Percentiles rank a stretch among this genome's conserved stretches.
Evolutionary conservation across 2,113 vertebrate species (phyloP).

Genomic region (Gallinago media): DNA sequence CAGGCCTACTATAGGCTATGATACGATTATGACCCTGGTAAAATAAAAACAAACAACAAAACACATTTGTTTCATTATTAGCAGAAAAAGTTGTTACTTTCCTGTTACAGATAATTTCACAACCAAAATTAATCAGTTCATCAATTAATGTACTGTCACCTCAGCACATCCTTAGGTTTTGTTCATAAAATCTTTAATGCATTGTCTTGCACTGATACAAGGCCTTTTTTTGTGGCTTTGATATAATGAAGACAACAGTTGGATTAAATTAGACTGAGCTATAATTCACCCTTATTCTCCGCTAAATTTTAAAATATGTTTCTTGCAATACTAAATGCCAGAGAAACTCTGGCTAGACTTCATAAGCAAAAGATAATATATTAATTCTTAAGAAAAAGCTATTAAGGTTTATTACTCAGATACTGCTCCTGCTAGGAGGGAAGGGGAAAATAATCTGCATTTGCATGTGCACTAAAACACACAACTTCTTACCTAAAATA

Average conservation of each 20-base stretch:
- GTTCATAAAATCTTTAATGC: neutral
- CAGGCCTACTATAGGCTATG: constrained; percentile 98
- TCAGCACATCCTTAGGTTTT: neutral
- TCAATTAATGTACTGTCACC: neutral
- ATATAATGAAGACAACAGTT: neutral
- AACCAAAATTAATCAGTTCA: neutral
- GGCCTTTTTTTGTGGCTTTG: neutral
- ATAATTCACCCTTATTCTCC: neutral
- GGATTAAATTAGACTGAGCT: neutral
- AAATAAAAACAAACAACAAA: neutral
- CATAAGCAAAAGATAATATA: neutral
- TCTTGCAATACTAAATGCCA: neutral
- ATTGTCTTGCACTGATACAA: neutral
- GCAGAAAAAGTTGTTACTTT: neutral
- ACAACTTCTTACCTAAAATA: neutral
- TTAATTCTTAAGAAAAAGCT: neutral
- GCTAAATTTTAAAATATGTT: neutral
- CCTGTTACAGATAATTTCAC: neutral
- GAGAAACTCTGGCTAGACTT: neutral
- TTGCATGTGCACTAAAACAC: neutral
- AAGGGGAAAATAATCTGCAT: neutral
- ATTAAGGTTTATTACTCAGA: neutral
- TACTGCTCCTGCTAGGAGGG: neutral
- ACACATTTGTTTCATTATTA: neutral
- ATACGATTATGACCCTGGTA: constrained; percentile 96